phyloP scores from a whole-genome alignment of 92 coral and sea anemone genomes.

The Zoanthus sansibaricus region DNA sequence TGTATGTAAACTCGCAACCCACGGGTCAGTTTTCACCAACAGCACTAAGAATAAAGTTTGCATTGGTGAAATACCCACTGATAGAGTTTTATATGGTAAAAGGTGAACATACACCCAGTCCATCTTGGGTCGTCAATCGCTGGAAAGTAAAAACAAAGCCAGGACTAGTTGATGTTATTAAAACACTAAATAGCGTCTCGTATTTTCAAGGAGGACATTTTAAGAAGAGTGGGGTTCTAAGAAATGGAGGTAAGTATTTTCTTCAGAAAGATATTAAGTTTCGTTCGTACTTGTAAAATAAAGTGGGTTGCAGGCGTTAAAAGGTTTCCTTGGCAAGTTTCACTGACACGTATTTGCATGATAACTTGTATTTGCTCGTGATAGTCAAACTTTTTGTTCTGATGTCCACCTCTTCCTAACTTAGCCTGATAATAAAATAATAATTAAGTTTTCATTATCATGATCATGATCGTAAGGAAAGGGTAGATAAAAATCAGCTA shows the following conservation, averaged over 20 bases:
- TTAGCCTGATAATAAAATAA: too few species aligned
- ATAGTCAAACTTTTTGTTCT: too few species aligned
- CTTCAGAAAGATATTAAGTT: not conserved
- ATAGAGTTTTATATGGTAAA: constrained; percentile 20
- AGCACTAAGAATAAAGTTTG: constrained; percentile 4
- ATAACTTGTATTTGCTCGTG: too few species aligned
- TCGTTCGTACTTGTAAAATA: too few species aligned
- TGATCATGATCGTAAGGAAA: too few species aligned
- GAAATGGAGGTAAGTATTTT: constrained; percentile 1
- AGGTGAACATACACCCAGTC: constrained; percentile 3
- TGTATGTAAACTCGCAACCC: not conserved
- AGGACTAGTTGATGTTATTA: not conserved
- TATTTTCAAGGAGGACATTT: constrained; percentile 16
- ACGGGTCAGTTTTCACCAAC: not conserved
- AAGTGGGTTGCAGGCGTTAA: too few species aligned
- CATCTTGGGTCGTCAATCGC: constrained; percentile 10
- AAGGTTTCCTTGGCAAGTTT: too few species aligned
- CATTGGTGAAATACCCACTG: not conserved
- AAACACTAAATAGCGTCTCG: not conserved
- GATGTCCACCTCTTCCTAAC: too few species aligned
- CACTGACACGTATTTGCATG: too few species aligned
- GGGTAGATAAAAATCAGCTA: too few species aligned
- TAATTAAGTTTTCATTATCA: too few species aligned
- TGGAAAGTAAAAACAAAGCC: not conserved
- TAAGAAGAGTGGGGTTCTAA: constrained; percentile 8